These are phyloP conservation scores for Atethmia centrago DNA, from an alignment of 2,888 invertebrate genomes.

Conservation along the genomic window DNA sequence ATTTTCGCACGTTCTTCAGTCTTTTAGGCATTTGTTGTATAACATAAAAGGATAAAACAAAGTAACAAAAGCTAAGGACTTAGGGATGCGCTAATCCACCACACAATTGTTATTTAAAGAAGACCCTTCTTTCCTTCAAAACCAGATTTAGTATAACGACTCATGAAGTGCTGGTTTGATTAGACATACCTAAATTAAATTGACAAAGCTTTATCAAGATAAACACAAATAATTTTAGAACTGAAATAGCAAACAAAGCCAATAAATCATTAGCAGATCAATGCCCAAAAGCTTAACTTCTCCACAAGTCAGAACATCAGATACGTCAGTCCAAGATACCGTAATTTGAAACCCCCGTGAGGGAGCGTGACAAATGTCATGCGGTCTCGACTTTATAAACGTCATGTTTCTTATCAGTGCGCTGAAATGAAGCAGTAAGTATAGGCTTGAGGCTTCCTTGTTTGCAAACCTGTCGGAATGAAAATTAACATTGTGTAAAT, in stretches of 20 bases:
- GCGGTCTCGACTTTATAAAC: conserved; percentile 75
- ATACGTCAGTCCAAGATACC: conserved; percentile 67
- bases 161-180: not conserved
- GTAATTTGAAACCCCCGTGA: conserved; percentile 67
- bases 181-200: not conserved
- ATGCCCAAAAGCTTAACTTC: conserved; percentile 15
- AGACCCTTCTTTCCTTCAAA: conserved; percentile 2
- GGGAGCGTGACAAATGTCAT: conserved; percentile 77
- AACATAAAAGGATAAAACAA: conserved; percentile 21
- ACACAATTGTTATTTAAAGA: conserved; percentile 19
- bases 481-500: conserved; percentile 58
- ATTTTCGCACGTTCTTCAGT: conserved; percentile 44
- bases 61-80: conserved; percentile 17
- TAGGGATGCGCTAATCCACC: conserved; percentile 1
- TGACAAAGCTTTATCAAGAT: not conserved
- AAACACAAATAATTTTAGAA: not conserved
- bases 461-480: conserved; percentile 54
- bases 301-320: conserved; percentile 51
- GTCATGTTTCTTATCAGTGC: conserved; percentile 74
- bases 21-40: conserved; percentile 28
- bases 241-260: conserved; percentile 10
- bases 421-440: conserved; percentile 58
- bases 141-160: not conserved
- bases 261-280: conserved; percentile 39
- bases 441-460: conserved; percentile 44